Conservation (phyloP, 2,113 vertebrate species). For the Nannospalax galili region DNA sequence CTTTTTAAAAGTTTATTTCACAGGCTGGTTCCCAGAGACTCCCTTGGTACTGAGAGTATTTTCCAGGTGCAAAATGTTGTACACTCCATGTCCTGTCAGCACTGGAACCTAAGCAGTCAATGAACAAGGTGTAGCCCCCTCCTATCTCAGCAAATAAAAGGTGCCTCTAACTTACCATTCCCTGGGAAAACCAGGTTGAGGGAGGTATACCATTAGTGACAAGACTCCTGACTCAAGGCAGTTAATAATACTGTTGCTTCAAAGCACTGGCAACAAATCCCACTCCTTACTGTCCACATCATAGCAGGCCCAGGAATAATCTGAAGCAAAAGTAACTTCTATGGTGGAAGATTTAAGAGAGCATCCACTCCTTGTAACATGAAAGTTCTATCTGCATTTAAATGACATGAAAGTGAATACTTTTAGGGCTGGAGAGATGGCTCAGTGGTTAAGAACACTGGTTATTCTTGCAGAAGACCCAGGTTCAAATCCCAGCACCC, state of each 20-base stretch:
- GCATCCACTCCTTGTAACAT: background rate
- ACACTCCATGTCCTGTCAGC: background rate
- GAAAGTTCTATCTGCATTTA: background rate
- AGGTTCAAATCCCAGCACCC: no score
- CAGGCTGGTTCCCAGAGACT: background rate
- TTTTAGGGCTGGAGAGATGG: no score
- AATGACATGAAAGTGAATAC: background rate
- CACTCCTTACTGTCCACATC: background rate
- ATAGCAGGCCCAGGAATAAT: background rate
- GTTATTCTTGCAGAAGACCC: no score
- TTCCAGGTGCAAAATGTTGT: background rate
- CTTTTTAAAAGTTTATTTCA: slow-evolving; percentile 51
- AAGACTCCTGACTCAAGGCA: background rate
- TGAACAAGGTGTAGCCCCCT: background rate
- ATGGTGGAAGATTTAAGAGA: background rate
- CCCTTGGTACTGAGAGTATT: background rate
- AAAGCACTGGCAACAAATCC: background rate
- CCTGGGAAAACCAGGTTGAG: background rate
- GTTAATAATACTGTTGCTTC: background rate
- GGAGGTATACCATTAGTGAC: background rate
- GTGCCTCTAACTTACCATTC: background rate
- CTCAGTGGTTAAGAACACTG: no score
- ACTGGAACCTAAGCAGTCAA: background rate
- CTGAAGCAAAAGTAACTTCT: background rate
- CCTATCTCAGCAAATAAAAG: background rate